Conservation (phyloP, 2,888 invertebrate genomes). For the Hetaerina titia region DNA sequence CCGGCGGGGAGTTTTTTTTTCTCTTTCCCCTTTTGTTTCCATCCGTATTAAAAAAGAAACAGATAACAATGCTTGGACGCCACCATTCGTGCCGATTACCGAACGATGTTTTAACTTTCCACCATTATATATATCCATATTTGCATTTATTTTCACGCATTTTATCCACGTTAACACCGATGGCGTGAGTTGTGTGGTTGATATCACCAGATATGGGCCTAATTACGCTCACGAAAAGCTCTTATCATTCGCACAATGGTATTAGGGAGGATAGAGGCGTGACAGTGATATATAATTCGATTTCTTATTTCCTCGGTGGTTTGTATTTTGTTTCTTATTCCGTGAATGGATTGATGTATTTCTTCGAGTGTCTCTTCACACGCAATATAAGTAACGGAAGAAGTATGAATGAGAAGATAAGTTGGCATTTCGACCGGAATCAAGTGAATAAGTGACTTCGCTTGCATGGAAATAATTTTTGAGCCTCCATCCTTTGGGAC, state of each 20-base stretch:
- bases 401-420: background rate
- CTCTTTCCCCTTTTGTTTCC: background rate
- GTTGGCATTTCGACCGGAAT: background rate
- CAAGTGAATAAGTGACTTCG: background rate
- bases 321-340: background rate
- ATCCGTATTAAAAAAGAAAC: background rate
- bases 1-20: background rate
- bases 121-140: background rate
- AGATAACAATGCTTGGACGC: background rate
- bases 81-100: background rate
- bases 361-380: background rate
- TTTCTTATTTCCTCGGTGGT: background rate
- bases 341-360: background rate
- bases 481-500: too few species aligned
- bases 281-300: background rate
- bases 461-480: too few species aligned
- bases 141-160: constrained; percentile 35
- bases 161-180: background rate
- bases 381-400: background rate
- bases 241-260: background rate
- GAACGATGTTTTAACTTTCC: background rate
- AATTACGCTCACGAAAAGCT: background rate
- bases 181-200: background rate
- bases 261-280: background rate
- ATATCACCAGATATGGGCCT: background rate